Base-by-base conservation (phyloP, 2,888 invertebrate genomes). In the Plebejus argus region DNA sequence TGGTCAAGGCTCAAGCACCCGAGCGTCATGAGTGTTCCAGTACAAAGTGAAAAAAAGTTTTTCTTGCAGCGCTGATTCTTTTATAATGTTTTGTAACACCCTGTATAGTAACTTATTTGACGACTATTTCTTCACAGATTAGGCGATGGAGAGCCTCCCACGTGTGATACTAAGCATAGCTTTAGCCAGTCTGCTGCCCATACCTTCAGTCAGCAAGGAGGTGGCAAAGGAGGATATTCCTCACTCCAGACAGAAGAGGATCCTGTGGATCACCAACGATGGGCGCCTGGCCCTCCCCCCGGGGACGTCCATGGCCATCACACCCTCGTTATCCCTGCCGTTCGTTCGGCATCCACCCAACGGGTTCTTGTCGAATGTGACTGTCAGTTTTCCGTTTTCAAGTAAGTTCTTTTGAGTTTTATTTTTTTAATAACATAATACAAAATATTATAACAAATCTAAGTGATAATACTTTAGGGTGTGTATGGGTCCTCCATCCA, bases 231-330 rank as follows among this genome's bases (percentile, higher is more conserved):
- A 94, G 80, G 87, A 93, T 80, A 86, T 91, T 81, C 94, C 95
- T 58, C 97, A 97, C 90, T 97, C 97, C 66, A 94, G 98, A 80
- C 97, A 97, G 87, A 98, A 98, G 88, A 95, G 98, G 85, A 95
- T 98, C 83, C 93, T 98, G 70, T 97, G 97, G 98, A 95, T 98
- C 81, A 98, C 98, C 12, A 96, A 97, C 81, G 98, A 98, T 87
- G 97, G 98, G 1, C 94, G 98, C 7, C 90, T 98, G 84, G 98
- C 98, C 0, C 87, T 98, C 82, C 98, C 98, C 1, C 98, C 98
- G 0, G 97, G 97, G 70, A 97, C 98, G 0, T 94, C 96, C 3
- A 94, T 98, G 90, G 95, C 96, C 39, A 96, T 98, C 82, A 96
- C 97, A 4, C 98, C 98, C 12, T 97, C 98, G 6, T 89, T 98